Conservation (phyloP, 1,140 invertebrate genomes). For the Lasaia peninsularis region DNA sequence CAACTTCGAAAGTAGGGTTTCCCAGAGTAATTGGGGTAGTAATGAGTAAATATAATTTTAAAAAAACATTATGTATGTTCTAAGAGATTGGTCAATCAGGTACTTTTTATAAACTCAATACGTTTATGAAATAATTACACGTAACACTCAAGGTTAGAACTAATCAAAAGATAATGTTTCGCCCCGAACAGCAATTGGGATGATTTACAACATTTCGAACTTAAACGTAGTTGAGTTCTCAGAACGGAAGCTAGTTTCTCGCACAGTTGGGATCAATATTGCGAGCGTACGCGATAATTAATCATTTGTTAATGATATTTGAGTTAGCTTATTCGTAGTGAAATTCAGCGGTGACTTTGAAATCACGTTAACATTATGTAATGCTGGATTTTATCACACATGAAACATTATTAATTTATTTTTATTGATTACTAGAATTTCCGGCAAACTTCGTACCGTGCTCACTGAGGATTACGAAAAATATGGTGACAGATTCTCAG, state of each 20-base stretch:
- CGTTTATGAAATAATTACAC: too few species aligned
- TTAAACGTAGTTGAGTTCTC: constrained; percentile 14
- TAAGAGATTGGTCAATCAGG: too few species aligned
- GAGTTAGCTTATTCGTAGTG: constrained; percentile 17
- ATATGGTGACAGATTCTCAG: too few species aligned
- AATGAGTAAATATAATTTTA: too few species aligned
- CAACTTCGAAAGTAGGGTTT: too few species aligned
- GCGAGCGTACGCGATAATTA: constrained; percentile 17
- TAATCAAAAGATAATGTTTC: background rate
- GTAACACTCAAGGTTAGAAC: background rate
- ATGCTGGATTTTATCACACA: background rate
- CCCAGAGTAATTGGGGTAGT: too few species aligned
- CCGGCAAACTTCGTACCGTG: too few species aligned
- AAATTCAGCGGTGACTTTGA: background rate
- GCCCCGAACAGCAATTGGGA: background rate
- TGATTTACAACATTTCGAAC: constrained; percentile 16
- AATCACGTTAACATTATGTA: background rate
- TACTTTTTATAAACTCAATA: too few species aligned
- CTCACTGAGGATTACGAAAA: too few species aligned
- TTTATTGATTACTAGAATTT: too few species aligned
- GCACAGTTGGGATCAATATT: constrained; percentile 14
- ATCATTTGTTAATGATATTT: constrained; percentile 27
- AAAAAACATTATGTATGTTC: too few species aligned
- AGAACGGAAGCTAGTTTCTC: constrained; percentile 11
- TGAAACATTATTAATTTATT: background rate